Evolutionary conservation across 2,113 vertebrate species (phyloP).

Genomic region (Stigmatopora argus): DNA sequence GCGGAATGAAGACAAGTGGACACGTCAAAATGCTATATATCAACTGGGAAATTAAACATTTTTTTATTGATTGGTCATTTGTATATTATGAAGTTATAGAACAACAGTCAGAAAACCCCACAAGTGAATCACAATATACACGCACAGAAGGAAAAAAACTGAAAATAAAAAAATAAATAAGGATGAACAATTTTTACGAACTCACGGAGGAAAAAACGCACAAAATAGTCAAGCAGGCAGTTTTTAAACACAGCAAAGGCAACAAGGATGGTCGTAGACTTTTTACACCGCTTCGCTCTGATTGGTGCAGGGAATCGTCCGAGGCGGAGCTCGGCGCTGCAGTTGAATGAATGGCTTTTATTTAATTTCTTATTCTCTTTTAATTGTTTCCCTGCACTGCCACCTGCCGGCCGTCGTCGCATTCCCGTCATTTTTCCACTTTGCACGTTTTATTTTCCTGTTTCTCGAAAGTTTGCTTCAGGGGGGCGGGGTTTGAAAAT

Average conservation of each 20-base stretch:
- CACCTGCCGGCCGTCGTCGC: conserved; percentile 1
- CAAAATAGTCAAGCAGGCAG: conserved; percentile 99
- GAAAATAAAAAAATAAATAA: conserved; percentile 88
- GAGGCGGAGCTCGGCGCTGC: conserved; percentile 54
- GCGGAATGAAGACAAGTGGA: conserved; percentile 23
- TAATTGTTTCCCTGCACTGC: conserved; percentile 56
- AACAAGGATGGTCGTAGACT: conserved; percentile 98
- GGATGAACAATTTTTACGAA: conserved; percentile 90
- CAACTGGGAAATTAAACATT: conserved; percentile 99
- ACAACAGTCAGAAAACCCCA: conserved; percentile 98
- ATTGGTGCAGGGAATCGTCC: conserved; percentile 60
- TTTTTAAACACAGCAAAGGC: conserved; percentile 96
- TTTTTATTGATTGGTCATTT: conserved; percentile 86
- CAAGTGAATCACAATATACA: conserved; percentile 98
- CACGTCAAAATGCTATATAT: conserved; percentile 74
- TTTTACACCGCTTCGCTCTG: conserved; percentile 92
- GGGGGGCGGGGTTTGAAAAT: conserved; percentile 24
- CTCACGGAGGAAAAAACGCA: conserved; percentile 96
- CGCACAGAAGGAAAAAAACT: conserved; percentile 93
- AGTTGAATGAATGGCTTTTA: conserved; percentile 72
- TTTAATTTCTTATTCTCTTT: conserved; percentile 19
- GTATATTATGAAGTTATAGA: conserved; percentile 98
- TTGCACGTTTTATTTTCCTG: not conserved
- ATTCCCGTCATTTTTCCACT: conserved; percentile 4
- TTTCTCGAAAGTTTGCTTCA: not conserved